A percentile compares a stretch with the other conserved stretches of the same genome.
phyloP scores from a whole-genome alignment of 2,888 invertebrate genomes.

The Apamea sordens region DNA sequence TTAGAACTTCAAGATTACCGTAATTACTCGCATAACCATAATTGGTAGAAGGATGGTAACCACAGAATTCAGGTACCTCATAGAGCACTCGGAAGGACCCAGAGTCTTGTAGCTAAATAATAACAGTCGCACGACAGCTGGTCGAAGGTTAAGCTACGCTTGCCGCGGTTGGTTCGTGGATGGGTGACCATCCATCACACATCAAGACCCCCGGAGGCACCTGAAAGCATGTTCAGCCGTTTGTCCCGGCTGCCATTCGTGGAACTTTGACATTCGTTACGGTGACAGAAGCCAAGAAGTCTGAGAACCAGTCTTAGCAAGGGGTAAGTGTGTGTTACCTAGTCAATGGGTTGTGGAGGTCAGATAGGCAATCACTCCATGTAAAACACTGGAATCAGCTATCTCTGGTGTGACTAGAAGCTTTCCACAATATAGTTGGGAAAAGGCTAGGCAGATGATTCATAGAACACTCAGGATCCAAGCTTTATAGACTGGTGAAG shows the following conservation, averaged over 20 bases:
- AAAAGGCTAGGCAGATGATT: neutral
- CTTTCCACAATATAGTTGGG: neutral
- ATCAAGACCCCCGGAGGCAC: neutral
- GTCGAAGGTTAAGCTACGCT: neutral
- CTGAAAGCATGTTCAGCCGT: neutral
- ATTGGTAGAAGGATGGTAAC: neutral
- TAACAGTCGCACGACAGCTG: neutral
- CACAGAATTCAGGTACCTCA: neutral
- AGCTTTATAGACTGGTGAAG: neutral
- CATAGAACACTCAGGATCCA: neutral
- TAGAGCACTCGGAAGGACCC: neutral
- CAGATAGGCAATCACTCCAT: neutral
- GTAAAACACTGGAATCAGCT: neutral
- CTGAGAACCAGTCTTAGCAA: neutral
- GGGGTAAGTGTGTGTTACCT: neutral
- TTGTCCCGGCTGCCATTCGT: neutral
- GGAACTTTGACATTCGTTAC: neutral
- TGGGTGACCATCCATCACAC: neutral
- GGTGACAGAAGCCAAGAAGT: neutral
- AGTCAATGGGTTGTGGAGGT: neutral
- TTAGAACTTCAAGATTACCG: neutral
- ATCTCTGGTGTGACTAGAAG: neutral
- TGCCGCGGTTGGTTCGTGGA: no score
- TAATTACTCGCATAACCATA: no score
- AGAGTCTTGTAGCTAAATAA: neutral